A percentile compares a stretch with the other conserved stretches of the same genome.
Evolutionary conservation across 2,888 invertebrate genomes (phyloP).

Genomic region (Heteromyza rotundicornis): DNA sequence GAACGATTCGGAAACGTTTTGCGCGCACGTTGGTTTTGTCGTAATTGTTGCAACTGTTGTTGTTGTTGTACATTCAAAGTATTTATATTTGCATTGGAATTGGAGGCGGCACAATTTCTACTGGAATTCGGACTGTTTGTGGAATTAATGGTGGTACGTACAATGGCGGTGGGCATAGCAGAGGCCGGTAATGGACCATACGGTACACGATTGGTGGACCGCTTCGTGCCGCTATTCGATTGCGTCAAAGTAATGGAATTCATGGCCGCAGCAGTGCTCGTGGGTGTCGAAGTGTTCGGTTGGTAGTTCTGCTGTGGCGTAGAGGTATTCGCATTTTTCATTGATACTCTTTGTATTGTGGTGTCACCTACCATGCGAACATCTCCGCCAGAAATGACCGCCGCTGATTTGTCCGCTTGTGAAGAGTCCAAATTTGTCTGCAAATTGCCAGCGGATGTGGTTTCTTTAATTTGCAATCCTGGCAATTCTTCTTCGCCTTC

Average conservation of each 20-base stretch:
- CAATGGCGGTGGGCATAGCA: constrained; percentile 24
- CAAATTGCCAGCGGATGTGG: not conserved
- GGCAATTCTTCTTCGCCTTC: constrained; percentile 52
- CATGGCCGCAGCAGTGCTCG: not conserved
- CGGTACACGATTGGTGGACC: constrained; percentile 33
- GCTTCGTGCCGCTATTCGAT: not conserved
- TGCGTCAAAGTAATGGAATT: not conserved
- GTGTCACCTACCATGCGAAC: constrained; percentile 54
- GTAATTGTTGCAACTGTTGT: not conserved
- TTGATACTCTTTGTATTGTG: constrained; percentile 51
- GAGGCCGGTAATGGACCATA: constrained; percentile 45
- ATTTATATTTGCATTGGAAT: constrained; percentile 13
- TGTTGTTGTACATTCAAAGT: not conserved
- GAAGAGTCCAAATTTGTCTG: not conserved
- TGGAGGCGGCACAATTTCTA: constrained; percentile 18
- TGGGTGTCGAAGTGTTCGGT: not conserved
- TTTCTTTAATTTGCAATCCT: not conserved
- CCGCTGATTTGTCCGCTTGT: not conserved
- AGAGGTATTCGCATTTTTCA: constrained; percentile 27
- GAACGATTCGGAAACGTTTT: constrained; percentile 57
- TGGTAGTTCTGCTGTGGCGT: too few relatives aligned
- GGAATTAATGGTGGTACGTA: constrained; percentile 22
- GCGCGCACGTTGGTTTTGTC: constrained; percentile 42
- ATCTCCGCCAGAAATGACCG: constrained; percentile 8
- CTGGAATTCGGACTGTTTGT: constrained; percentile 20